phyloP scores from a whole-genome alignment of 2,797 vertebrate genomes.

The Poeciliopsis paucimaculata region DNA sequence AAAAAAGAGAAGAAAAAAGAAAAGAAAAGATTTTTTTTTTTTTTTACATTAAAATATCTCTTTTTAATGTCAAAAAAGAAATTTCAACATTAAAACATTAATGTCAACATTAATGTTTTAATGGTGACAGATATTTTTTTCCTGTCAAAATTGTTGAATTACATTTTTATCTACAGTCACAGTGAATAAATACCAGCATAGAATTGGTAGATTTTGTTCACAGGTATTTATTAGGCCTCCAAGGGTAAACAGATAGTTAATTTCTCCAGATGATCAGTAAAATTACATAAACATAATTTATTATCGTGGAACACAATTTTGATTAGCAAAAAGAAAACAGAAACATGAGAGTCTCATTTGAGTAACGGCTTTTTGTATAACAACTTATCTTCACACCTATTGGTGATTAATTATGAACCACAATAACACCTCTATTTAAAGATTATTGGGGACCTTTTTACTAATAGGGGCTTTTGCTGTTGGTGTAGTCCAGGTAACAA shows the following conservation, averaged over 20 bases:
- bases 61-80: too few species aligned
- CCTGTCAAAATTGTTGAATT: not conserved
- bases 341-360: not conserved
- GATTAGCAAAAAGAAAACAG: not conserved
- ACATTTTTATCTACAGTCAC: not conserved
- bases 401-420: not conserved
- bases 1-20: too few species aligned
- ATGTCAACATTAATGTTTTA: too few species aligned
- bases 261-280: not conserved
- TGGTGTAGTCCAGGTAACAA: not conserved
- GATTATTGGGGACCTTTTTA: not conserved
- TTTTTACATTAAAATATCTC: too few species aligned
- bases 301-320: not conserved
- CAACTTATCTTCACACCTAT: not conserved
- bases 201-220: not conserved
- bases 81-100: too few species aligned
- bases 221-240: not conserved
- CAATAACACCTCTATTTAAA: not conserved
- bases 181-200: not conserved
- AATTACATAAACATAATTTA: not conserved
- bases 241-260: not conserved
- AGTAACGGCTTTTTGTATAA: not conserved
- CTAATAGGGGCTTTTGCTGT: not conserved
- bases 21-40: too few species aligned
- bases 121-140: not conserved